Conservation (phyloP, 1,140 invertebrate genomes). For the Drosophila mojavensis region DNA sequence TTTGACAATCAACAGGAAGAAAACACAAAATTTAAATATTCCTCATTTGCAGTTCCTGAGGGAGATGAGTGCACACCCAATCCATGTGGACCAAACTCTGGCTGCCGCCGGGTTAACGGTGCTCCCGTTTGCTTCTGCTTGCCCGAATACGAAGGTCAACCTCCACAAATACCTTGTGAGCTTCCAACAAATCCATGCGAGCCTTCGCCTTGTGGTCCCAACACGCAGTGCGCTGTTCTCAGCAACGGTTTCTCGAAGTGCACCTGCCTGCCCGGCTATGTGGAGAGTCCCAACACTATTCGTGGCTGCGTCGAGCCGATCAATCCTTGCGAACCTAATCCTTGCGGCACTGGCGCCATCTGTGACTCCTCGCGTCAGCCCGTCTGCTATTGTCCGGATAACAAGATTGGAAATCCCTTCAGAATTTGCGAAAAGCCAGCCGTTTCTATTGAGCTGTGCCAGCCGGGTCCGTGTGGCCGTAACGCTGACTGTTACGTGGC, state of each 20-base stretch:
- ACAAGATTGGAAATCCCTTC: conserved; percentile 91
- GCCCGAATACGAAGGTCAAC: conserved; percentile 94
- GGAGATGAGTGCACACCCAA: conserved; percentile 93
- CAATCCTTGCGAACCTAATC: conserved; percentile 92
- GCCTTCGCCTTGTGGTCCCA: conserved; percentile 93
- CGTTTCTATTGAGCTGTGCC: conserved; percentile 87
- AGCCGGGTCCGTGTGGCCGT: conserved; percentile 90
- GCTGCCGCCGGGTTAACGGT: conserved; percentile 89
- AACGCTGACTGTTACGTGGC: conserved; percentile 92
- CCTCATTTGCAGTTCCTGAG: conserved; percentile 89
- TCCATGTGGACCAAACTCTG: conserved; percentile 92
- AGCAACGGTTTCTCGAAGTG: conserved; percentile 94
- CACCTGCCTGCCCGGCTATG: conserved; percentile 91
- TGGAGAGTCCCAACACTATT: conserved; percentile 94
- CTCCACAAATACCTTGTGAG: conserved; percentile 87
- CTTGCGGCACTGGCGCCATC: conserved; percentile 90
- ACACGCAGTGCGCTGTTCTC: conserved; percentile 92
- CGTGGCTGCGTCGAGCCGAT: conserved; percentile 91
- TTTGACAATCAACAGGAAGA: background rate
- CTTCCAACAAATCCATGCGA: conserved; percentile 89
- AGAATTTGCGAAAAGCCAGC: conserved; percentile 87
- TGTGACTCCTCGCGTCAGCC: conserved; percentile 91
- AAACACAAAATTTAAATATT: background rate
- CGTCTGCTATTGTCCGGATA: conserved; percentile 92
- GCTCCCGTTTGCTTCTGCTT: conserved; percentile 92